Base-by-base conservation (phyloP, 2,113 vertebrate genomes). In the Mionectes macconnelli region DNA sequence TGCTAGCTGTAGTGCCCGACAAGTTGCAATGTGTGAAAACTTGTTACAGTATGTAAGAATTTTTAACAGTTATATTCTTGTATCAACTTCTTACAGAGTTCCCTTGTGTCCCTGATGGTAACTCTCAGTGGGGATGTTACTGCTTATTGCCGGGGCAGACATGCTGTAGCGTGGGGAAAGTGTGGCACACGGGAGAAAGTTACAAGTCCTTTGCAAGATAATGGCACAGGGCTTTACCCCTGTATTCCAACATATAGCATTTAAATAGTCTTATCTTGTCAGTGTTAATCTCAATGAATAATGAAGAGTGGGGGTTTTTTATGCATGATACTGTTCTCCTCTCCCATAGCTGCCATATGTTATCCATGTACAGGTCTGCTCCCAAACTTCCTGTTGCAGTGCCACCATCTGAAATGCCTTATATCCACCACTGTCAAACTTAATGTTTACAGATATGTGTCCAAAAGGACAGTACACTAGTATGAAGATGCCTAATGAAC, bases 101-200 rank as follows among this genome's bases (percentile, higher is more conserved):
- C 59, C 75, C 18, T 14, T 25, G 3, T 10, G 5, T 35, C 60
- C 27, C 4, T 0, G 0, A 2, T 11, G 0, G 28, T 78, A 62
- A 24, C 50, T 17, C 22, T 57, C 14, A 33, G 45, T 2, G 18
- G 56, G 47, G 18, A 35, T 87, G 89, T 84, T 78, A 35, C 45
- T 9, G 2, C 23, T 74, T 63, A 8, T 37, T 53, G 66, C 60
- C 18, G 4, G 44, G n/a, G 60, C 0, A 62, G 66, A 62, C 2
- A 1, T 33, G 12, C 16, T 1, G 3, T 59, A 74, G 45, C 74
- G 42, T 30, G 50, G n/a, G 37, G 28, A 66, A 69, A 77, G 70
- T 1, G 1, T 2, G 10, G 8, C 45, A 66, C 50, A 30, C 12
- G 6, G 7, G 52, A 57, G 39, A 66, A 76, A 40, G 47, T 37